Evolutionary conservation across 2,113 vertebrate species (phyloP).

Genomic region (Bufo bufo): DNA sequence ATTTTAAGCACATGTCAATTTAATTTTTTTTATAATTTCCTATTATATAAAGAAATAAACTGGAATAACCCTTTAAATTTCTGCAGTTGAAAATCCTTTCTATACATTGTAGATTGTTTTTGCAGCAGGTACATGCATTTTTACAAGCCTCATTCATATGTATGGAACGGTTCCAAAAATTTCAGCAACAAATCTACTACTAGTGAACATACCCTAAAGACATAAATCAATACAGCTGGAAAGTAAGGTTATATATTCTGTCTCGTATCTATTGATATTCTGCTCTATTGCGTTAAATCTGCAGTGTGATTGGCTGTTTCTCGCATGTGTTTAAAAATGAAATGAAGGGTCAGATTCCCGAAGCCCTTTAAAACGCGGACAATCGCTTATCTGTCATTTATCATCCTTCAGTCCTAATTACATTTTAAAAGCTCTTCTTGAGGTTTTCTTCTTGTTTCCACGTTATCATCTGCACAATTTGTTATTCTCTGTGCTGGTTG

Average conservation of each 20-base stretch:
- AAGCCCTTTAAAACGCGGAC: background rate
- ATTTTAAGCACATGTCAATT: too few relatives aligned
- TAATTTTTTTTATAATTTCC: too few relatives aligned
- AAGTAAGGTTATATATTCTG: background rate
- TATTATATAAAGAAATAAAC: too few relatives aligned
- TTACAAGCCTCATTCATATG: background rate
- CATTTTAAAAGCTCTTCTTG: constrained; percentile 52
- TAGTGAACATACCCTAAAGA: background rate
- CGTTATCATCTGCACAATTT: constrained; percentile 54
- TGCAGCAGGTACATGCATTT: background rate
- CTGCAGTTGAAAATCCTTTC: background rate
- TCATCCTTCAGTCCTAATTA: constrained; percentile 47
- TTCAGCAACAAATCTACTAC: background rate
- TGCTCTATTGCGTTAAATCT: background rate
- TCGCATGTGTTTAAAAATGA: constrained; percentile 5
- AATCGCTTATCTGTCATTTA: constrained; percentile 42
- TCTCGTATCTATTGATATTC: background rate
- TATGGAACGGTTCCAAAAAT: background rate
- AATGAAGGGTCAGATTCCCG: constrained; percentile 7
- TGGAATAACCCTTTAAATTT: too few relatives aligned
- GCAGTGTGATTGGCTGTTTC: background rate
- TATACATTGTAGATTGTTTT: too few relatives aligned
- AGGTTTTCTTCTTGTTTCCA: constrained; percentile 53
- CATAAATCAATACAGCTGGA: background rate
- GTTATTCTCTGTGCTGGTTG: constrained; percentile 55